Evolutionary conservation across 2,113 vertebrate species (phyloP), one percentile per base, ranked within the genome.

Genomic region (Centropus unirufus): DNA sequence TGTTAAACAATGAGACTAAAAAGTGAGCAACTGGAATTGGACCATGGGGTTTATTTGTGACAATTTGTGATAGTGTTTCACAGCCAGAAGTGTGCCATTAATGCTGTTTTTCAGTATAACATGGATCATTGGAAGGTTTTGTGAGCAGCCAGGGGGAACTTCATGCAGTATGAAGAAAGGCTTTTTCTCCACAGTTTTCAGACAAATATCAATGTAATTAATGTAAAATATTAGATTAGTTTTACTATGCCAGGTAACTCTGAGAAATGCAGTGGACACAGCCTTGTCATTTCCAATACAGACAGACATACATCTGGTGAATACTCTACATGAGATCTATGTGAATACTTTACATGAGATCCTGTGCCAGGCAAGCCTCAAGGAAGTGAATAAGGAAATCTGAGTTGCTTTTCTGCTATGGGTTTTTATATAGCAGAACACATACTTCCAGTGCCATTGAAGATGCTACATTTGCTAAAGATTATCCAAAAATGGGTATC

Each of bases 1-100:
- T 46, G 47, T 63, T 89, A 94, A 90, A 80, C 47, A 63, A 88
- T 16, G 26, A 51, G 52, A 88, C 8, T 34, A 93, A 97, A 85
- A 96, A 67, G 63, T 69, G 90, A 94, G 52, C 32, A 77, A 59
- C 32, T 73, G 19, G 54, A 63, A 83, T 59, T 74, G 86, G 63
- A 90, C 80, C 26, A 19, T 2, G 0, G 61, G 36, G 72, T 24
- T 36, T 70, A 51, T 29, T 0, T 8, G 47, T 52, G 26, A 63
- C 26, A 66, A 74, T 73, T 46, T 93, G 12, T 63, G 51, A 49
- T 34, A 67, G 39, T 4, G 16, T 81, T 90, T 88, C 72, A 63
- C 18, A 70, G 68, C 22, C 54, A 77, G 79, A 74, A 90, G 15
- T 2, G 0, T 54, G 27, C 39, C 39, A 34, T 92, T 93, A 90